Percentiles rank a stretch among this genome's conserved stretches.
phyloP scores from a whole-genome alignment of 2,113 vertebrate genomes.

The Eublepharis macularius region DNA sequence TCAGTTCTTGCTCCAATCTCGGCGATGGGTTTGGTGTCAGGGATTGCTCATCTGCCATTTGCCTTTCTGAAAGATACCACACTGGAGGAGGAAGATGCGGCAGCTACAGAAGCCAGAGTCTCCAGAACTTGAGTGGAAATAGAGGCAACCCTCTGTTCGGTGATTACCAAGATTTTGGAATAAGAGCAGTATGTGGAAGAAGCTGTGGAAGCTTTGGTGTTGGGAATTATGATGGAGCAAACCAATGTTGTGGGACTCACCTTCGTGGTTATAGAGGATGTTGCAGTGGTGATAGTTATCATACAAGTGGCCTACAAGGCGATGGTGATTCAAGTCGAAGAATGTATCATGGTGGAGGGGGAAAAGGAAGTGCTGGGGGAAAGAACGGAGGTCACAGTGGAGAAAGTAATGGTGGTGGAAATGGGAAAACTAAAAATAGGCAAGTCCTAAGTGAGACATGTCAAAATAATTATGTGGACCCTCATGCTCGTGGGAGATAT shows the following conservation, averaged over 20 bases:
- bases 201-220: background rate
- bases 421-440: background rate
- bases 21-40: background rate
- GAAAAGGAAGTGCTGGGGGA: background rate
- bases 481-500: background rate
- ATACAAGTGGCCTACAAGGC: background rate
- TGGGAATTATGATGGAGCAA: background rate
- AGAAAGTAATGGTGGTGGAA: background rate
- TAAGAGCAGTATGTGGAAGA: background rate
- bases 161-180: background rate
- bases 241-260: background rate
- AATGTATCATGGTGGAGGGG: background rate
- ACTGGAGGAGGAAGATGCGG: slow-evolving; percentile 9
- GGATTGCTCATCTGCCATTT: background rate
- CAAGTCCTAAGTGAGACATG: background rate
- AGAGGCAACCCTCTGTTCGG: slow-evolving; percentile 43
- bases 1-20: background rate
- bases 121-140: slow-evolving; percentile 42
- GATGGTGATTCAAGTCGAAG: background rate
- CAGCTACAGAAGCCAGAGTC: slow-evolving; percentile 46
- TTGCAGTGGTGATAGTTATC: background rate
- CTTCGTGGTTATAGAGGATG: background rate
- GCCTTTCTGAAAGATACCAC: background rate
- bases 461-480: background rate
- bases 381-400: background rate